Conservation (phyloP, 2,113 vertebrate species). For the Noturus placidus region DNA sequence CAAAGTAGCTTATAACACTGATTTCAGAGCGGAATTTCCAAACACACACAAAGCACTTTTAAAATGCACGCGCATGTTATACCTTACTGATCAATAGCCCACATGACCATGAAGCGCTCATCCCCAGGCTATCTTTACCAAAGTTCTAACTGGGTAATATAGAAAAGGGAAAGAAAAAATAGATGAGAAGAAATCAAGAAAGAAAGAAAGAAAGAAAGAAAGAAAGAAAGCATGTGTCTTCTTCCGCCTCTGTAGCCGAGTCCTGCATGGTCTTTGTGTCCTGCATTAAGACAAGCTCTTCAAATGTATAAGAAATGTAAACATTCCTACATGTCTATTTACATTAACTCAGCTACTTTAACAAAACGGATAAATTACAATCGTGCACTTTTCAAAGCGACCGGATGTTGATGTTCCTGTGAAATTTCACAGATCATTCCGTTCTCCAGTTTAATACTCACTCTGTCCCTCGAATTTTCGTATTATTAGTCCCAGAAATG, state of each 20-base stretch:
- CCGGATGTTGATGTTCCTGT: neutral
- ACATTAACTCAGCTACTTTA: neutral
- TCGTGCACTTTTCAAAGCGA: neutral
- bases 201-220: neutral
- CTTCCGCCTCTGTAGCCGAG: too few species aligned
- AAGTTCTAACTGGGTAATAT: neutral
- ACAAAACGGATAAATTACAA: neutral
- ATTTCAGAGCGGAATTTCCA: neutral
- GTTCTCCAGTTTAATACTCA: constrained; percentile 77
- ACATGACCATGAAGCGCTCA: neutral
- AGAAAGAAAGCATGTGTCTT: neutral
- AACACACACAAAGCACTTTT: neutral
- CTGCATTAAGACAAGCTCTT: neutral
- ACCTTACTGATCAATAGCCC: neutral
- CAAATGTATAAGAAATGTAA: neutral
- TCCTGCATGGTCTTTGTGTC: neutral
- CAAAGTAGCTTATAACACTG: neutral
- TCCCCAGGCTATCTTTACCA: neutral
- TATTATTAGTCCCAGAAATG: constrained; percentile 97
- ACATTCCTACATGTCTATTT: too few species aligned
- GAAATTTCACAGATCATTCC: neutral
- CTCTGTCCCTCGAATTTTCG: constrained; percentile 99
- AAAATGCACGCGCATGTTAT: neutral
- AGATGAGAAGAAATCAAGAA: too few species aligned
- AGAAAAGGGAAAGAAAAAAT: neutral